Evolutionary conservation across 2,113 vertebrate genomes (phyloP).

Genomic region (Hydrolagus affinis): DNA sequence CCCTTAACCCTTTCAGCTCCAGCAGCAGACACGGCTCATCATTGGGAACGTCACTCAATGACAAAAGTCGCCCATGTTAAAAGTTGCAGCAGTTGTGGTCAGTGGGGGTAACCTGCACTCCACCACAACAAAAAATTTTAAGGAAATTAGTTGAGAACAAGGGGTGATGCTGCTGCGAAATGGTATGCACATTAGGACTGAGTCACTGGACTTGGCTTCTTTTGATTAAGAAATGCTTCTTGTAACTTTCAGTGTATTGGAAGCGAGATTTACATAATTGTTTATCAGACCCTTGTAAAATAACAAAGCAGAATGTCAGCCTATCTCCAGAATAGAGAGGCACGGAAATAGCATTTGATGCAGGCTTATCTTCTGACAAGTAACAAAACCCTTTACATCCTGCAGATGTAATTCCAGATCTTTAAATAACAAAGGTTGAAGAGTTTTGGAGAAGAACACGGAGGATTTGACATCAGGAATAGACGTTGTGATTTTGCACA

Average conservation of each 20-base stretch:
- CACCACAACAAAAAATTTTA: not conserved
- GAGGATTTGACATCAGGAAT: conserved; percentile 17
- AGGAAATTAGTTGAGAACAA: not conserved
- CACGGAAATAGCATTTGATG: not conserved
- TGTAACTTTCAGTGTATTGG: no score
- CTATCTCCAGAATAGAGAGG: not conserved
- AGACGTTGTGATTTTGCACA: conserved; percentile 28
- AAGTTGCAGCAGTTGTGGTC: not conserved
- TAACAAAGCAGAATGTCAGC: not conserved
- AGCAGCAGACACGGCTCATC: not conserved
- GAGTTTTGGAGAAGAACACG: not conserved
- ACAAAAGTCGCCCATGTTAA: not conserved
- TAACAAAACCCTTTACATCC: conserved; percentile 9
- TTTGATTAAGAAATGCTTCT: not conserved
- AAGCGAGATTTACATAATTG: no score
- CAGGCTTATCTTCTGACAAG: not conserved
- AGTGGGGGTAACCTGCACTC: not conserved
- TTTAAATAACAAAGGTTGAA: conserved; percentile 28
- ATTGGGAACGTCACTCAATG: not conserved
- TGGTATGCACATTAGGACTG: not conserved
- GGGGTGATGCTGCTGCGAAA: not conserved
- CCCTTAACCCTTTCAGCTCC: conserved; percentile 45
- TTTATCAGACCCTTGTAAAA: not conserved
- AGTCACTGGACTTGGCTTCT: not conserved
- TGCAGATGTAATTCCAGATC: conserved; percentile 24